Base-by-base conservation (phyloP, 2,888 invertebrate species). In the Dryococelus australis region DNA sequence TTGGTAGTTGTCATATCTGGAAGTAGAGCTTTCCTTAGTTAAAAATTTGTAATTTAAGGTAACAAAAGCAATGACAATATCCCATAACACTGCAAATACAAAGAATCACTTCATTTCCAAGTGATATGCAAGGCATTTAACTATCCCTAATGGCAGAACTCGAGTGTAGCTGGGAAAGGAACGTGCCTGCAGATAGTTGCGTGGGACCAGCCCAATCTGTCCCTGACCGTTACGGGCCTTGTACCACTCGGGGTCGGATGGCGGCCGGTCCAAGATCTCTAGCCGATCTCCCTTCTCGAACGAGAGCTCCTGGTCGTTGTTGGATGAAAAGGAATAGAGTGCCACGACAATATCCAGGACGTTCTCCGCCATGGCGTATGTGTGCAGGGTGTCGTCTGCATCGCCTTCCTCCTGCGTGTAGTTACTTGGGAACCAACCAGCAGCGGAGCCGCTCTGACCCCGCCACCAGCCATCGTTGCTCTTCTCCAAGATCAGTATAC, bases 381-480 rank as follows among this genome's bases (percentile, higher is more conserved):
- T 98, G 91, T 98, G 98, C 80, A 97, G 95, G 80, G 97, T 96
- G 91, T 97, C 97, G 91, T 98, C 97, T 53, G 95, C 95, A 90
- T 97, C 96, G 92, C 97, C 97, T 92, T 97, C 97, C 88, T 92
- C 92, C 91, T 97, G 97, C 89, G 99, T 99, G 93, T 99, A 99
- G 93, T 99, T 99, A 86, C 99, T 99, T 16, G 99, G 99, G 92
- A 99, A 99, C 99, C 99, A 98, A 28, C 97, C 97, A 43, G 95
- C 94, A 86, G 94, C 93, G 87, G 94, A 94, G 84, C 95, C 94
- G 90, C 94, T 95, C 93, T 97, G 97, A 86, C 99, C 99, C 91
- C 99, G 95, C 99, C 99, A 99, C 99, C 99, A 99, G 89, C 94
- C 99, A 93, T 99, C 99, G 90, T 98, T 98, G 91, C 98, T 99